A percentile compares a stretch with the other conserved stretches of the same genome.
Evolutionary conservation across 2,113 vertebrate genomes (phyloP).

Genomic region (Lichenostomus cassidix): DNA sequence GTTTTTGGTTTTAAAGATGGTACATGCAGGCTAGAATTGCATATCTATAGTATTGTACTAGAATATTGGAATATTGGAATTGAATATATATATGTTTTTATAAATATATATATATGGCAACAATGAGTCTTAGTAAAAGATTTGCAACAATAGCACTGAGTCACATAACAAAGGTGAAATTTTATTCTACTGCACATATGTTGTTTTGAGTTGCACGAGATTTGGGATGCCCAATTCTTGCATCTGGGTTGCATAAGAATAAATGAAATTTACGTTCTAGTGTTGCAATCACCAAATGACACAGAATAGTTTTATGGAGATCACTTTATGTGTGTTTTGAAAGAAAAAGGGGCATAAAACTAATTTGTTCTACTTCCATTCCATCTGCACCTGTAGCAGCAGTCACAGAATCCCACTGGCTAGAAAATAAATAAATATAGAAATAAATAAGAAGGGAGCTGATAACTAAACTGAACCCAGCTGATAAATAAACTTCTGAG

Average conservation of each 20-base stretch:
- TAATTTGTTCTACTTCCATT: not conserved
- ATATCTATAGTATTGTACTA: no score
- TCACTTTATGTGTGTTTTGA: not conserved
- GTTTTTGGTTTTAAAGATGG: not conserved
- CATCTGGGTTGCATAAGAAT: not conserved
- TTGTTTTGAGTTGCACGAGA: not conserved
- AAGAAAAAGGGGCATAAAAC: not conserved
- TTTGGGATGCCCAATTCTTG: not conserved
- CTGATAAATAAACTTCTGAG: not conserved
- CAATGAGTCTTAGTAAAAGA: not conserved
- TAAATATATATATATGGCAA: not conserved
- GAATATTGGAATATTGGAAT: no score
- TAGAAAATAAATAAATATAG: not conserved
- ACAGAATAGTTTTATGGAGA: not conserved
- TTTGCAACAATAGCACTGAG: not conserved
- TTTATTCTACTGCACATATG: not conserved
- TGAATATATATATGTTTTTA: no score
- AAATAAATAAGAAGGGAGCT: not conserved
- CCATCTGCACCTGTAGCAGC: not conserved
- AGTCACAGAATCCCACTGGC: not conserved
- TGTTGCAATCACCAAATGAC: not conserved
- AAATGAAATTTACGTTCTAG: not conserved
- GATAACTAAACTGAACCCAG: rapidly evolving
- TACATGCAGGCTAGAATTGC: no score
- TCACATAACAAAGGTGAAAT: not conserved